phyloP scores from a whole-genome alignment of 1,140 invertebrate genomes.

The Bombus haemorrhoidalis region DNA sequence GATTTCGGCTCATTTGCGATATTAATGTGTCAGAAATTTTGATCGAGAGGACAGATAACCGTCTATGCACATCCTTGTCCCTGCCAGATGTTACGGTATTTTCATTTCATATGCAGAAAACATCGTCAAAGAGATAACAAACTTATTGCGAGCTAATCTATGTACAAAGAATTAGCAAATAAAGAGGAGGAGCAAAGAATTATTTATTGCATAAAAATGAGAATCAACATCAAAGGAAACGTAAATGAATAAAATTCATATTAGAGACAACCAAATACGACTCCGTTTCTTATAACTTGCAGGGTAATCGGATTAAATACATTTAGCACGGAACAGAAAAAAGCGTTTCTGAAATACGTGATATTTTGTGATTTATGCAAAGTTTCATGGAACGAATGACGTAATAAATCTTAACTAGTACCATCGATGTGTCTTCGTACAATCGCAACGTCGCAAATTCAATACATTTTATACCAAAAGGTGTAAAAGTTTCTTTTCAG shows the following conservation, averaged over 20 bases:
- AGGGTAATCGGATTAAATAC: conserved; percentile 14
- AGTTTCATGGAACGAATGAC: not conserved
- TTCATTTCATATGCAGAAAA: no score
- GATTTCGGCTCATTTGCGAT: not conserved
- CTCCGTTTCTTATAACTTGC: not conserved
- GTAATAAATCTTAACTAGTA: not conserved
- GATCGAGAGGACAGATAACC: no score
- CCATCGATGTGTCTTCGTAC: not conserved
- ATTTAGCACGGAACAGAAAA: not conserved
- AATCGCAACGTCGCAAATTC: not conserved
- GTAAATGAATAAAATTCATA: not conserved
- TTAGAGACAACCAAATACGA: not conserved
- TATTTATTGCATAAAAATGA: no score
- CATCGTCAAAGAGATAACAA: no score
- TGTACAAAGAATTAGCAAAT: no score
- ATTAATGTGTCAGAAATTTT: not conserved
- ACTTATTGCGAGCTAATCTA: no score
- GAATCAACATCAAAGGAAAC: no score
- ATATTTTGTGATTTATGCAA: not conserved
- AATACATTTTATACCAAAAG: no score
- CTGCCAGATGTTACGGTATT: no score
- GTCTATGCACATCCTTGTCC: no score
- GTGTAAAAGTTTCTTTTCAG: no score
- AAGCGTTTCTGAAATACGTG: not conserved
- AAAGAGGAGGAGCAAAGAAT: no score